Base-by-base conservation (phyloP, 1,140 invertebrate genomes). In the Calephelis virginiensis region DNA sequence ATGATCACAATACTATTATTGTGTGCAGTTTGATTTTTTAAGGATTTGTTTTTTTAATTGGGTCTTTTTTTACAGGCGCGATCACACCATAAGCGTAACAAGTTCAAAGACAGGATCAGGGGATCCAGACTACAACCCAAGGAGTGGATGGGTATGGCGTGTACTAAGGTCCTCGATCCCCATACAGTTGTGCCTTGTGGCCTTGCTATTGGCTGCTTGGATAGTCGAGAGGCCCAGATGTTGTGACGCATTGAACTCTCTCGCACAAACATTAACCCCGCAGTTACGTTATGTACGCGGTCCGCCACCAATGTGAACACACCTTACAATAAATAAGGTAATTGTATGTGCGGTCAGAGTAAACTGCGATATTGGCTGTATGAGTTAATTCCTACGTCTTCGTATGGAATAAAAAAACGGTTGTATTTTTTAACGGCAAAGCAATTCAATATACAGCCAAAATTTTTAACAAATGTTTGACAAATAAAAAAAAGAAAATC, bases 241-340 rank as follows among this genome's bases (percentile, higher is more conserved):
- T 83, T 97, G 97, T 86, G 96, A 98, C 82, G 93, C 95, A 11
- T 92, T 97, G 66, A 97, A 97, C 90, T 97, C 95, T 63, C 93
- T 97, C 69, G 95, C 94, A 38, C 92, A 96, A 74, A 97, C 96
- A 0, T 92, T 98, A 17, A 95, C 95, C 5, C 97, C 97, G 3
- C 96, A 97, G 78, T 89, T 98, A 66, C 94, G 96, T 60, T 97
- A 97, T 75, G 94, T 97, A 8, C 93, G 95, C 56, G 97, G 97
- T 70, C 96, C 96, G 14, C 97, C 97, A 45, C 97, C 97, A 0
- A 94, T 96, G 65, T 97, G 93, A 96, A 83, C 67, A 45, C 71
- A 49, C 28, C 66, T 10, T 65, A 28, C 74, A 40, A 14, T 7
- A n/a, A 63, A 17, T 48, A 48, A 48, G 46, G 62, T 63, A 49